Evolutionary conservation across 2,888 invertebrate species (phyloP), one percentile per base, ranked within the genome.

Genomic region (Phengaris arion): DNA sequence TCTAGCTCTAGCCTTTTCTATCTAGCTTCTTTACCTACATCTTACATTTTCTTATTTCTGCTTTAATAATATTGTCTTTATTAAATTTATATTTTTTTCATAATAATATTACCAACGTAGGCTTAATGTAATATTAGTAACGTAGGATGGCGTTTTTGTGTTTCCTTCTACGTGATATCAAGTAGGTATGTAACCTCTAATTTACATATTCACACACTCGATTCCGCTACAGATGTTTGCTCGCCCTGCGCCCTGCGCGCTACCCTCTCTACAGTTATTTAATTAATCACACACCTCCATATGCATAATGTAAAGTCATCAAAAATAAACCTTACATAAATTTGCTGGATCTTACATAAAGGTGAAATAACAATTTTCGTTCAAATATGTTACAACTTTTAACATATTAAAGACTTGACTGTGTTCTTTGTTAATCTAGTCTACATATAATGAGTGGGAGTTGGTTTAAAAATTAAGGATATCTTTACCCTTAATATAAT

Each of bases 171-270:
- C 7, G 72, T 72, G 22, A 12, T 51, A 51, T 70, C 51, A 70
- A 45, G 54, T 35, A 35, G 35, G 35, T 72, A 54, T 45, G 54
- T 72, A 72, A 72, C 72, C 72, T 54, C 54, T 52, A 72, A 72
- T 72, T 72, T 54, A 15, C 54, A 72, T 72, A 72, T 72, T 72
- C 72, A 72, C 70, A 51, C 51, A 70, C 70, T 72, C 51, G 35
- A 72, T 72, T 72, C 51, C 54, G 72, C 52, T 72, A 72, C 72
- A 72, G 51, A 72, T 72, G 72, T 72, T 52, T 72, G 52, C 72
- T 13, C 64, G 64, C 64, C 59, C 59, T 64, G n/a, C n/a, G 70
- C 51, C 51, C 22, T 35, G 2, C 13, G 54, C 22, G 35, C 72
- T 13, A 54, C 72, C 72, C 72, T 72, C 54, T 52, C 22, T 8